These are phyloP conservation scores for Leucoraja erinaceus DNA, from an alignment of 2,113 vertebrate genomes.

Conservation along the genomic window DNA sequence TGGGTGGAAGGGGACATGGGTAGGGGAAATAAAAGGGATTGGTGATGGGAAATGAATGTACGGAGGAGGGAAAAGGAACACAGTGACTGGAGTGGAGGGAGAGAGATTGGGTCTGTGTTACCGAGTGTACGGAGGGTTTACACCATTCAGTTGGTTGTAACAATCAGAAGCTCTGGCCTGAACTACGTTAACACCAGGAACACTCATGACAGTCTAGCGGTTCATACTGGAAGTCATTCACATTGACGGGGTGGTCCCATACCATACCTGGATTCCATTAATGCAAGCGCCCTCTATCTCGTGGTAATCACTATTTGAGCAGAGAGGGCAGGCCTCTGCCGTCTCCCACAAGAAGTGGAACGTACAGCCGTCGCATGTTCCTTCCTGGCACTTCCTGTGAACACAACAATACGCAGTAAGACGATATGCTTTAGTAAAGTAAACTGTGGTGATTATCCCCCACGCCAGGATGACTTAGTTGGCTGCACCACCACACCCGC, in stretches of 20 bases:
- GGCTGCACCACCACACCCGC: neutral
- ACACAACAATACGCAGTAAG: neutral
- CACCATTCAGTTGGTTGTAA: no score
- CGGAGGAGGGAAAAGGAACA: no score
- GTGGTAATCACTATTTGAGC: conserved; percentile 72
- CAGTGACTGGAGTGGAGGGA: no score
- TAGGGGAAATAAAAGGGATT: no score
- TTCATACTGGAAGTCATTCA: neutral
- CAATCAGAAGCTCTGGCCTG: no score
- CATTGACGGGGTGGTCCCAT: neutral
- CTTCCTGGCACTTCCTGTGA: conserved; percentile 75
- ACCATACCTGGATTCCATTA: conserved; percentile 75
- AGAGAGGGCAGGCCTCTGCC: conserved; percentile 74
- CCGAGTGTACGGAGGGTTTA: no score
- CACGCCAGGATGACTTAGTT: neutral
- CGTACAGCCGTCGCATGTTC: conserved; percentile 86
- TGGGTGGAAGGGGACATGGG: no score
- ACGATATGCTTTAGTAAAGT: neutral
- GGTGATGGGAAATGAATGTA: no score
- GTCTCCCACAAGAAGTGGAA: conserved; percentile 88
- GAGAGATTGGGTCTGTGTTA: no score
- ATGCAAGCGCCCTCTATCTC: conserved; percentile 76
- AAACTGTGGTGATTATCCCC: neutral
- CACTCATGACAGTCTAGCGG: neutral
- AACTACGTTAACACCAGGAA: neutral